phyloP scores from a whole-genome alignment of 1,140 invertebrate species.

The Copidosoma floridanum region DNA sequence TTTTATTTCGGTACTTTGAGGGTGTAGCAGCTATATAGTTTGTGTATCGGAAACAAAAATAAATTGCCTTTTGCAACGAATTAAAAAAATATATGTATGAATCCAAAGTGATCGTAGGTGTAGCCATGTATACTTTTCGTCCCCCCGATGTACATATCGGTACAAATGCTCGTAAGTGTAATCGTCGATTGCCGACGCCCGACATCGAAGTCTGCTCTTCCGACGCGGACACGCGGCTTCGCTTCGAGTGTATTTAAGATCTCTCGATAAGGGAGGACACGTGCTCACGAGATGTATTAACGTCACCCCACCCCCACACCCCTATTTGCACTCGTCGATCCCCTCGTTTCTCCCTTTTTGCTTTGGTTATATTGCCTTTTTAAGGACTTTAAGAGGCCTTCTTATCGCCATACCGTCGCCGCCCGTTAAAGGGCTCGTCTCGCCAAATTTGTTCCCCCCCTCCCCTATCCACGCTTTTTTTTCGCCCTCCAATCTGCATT shows the following conservation, averaged over 20 bases:
- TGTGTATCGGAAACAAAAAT: no score
- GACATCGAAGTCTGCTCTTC: no score
- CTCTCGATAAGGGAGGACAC: conserved; percentile 47
- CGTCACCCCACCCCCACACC: conserved; percentile 26
- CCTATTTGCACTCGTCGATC: conserved; percentile 25
- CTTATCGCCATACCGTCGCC: conserved; percentile 40
- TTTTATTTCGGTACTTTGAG: no score
- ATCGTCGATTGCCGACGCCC: no score
- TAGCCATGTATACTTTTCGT: no score
- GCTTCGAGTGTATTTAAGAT: conserved; percentile 55
- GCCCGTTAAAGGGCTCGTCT: conserved; percentile 23
- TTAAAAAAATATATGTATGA: no score
- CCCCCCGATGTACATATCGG: no score
- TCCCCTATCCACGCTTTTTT: background rate
- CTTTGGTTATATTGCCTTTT: conserved; percentile 50
- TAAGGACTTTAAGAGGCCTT: conserved; percentile 45
- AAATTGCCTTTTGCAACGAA: no score
- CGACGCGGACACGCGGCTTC: conserved; percentile 32
- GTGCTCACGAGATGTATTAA: conserved; percentile 45
- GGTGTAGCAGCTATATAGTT: no score
- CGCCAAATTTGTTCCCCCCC: conserved; percentile 11
- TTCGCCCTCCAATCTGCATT: background rate
- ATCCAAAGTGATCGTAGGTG: no score
- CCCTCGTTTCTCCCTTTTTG: conserved; percentile 5
- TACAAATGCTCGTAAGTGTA: no score